Conservation (phyloP, 1,140 invertebrate species). For the Liolophura sinensis region DNA sequence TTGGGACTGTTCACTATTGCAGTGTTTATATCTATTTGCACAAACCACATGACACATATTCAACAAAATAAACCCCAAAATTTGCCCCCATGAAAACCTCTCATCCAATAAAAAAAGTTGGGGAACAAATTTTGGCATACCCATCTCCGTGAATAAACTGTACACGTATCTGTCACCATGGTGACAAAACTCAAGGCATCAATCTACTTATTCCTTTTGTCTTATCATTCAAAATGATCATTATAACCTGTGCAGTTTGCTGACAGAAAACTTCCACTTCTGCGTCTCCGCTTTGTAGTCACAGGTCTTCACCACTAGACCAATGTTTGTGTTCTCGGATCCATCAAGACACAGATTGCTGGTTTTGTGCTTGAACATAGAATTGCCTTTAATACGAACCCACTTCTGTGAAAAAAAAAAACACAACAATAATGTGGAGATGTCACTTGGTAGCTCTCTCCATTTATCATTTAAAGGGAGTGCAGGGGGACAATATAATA, state of each 20-base stretch:
- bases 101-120: too few relatives aligned
- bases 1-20: too few relatives aligned
- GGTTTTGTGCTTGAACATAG: constrained; percentile 72
- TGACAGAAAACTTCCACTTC: constrained; percentile 64
- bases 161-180: too few relatives aligned
- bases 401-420: constrained; percentile 66
- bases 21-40: too few relatives aligned
- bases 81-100: too few relatives aligned
- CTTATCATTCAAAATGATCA: too few relatives aligned
- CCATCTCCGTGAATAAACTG: too few relatives aligned
- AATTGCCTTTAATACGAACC: constrained; percentile 70
- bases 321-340: constrained; percentile 65
- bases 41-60: too few relatives aligned
- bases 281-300: constrained; percentile 70
- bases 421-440: background rate
- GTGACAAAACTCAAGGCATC: too few relatives aligned
- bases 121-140: too few relatives aligned
- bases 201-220: too few relatives aligned
- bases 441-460: constrained; percentile 54
- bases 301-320: constrained; percentile 73
- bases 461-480: background rate
- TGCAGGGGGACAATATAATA: background rate
- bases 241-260: background rate
- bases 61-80: too few relatives aligned
- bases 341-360: constrained; percentile 83